phyloP scores from a whole-genome alignment of 1,140 invertebrate genomes.

The Amphibalanus amphitrite region DNA sequence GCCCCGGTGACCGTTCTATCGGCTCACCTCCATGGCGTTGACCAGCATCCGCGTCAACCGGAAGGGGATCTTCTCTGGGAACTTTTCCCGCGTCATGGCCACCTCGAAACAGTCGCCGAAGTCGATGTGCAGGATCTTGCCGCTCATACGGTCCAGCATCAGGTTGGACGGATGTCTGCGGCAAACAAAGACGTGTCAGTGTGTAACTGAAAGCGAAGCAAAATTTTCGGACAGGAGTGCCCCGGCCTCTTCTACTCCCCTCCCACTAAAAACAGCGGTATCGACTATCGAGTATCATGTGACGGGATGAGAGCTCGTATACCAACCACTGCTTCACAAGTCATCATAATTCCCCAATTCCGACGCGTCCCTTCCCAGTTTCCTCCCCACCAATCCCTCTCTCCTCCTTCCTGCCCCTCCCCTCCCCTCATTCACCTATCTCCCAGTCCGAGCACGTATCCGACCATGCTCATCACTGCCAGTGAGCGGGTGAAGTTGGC shows the following conservation, averaged over 20 bases:
- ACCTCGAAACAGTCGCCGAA: slow-evolving; percentile 99
- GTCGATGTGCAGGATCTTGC: slow-evolving; percentile 99
- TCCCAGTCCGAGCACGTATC: slow-evolving; percentile 49
- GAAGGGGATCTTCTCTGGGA: slow-evolving; percentile 99
- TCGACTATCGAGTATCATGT: background rate
- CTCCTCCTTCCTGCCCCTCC: no score
- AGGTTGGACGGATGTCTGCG: slow-evolving; percentile 84
- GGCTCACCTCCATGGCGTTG: slow-evolving; percentile 83
- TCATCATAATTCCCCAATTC: background rate
- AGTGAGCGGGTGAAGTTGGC: slow-evolving; percentile 97
- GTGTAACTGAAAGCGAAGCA: background rate
- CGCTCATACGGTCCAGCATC: slow-evolving; percentile 92
- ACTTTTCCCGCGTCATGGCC: slow-evolving; percentile 96
- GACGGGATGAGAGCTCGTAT: background rate
- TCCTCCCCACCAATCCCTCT: no score
- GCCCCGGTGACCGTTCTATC: no score
- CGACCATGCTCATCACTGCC: slow-evolving; percentile 99
- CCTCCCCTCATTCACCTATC: slow-evolving; percentile 28
- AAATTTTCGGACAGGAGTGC: no score
- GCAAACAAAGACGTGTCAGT: background rate
- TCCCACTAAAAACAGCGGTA: no score
- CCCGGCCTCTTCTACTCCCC: no score
- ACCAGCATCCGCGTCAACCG: slow-evolving; percentile 95
- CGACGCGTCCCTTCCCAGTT: no score
- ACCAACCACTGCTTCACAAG: background rate